Percentiles rank a stretch among this genome's conserved stretches.
Evolutionary conservation across 2,797 vertebrate species (phyloP).

Genomic region (Betta splendens): DNA sequence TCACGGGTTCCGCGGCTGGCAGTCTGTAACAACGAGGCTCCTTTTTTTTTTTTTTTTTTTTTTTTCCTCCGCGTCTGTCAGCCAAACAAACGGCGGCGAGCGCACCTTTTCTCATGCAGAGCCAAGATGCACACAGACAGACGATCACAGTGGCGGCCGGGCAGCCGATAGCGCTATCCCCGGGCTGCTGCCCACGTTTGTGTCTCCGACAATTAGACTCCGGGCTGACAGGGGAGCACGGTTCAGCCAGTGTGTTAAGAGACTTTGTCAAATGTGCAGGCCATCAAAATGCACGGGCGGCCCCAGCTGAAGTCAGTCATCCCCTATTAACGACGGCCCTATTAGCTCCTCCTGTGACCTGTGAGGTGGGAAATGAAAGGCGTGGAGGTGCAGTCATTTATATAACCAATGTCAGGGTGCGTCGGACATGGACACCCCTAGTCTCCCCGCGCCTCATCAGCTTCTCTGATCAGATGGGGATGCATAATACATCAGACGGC

Average conservation of each 20-base stretch:
- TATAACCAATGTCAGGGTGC: constrained; percentile 81
- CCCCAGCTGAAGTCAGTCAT: constrained; percentile 81
- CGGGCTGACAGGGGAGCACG: constrained; percentile 73
- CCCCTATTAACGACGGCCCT: constrained; percentile 78
- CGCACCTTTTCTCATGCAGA: constrained; percentile 58
- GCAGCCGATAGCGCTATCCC: constrained; percentile 69
- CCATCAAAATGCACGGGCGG: constrained; percentile 75
- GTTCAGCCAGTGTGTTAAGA: constrained; percentile 75
- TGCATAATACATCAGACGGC: constrained; percentile 87
- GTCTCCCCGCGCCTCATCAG: constrained; percentile 75
- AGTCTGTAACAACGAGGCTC: constrained; percentile 68
- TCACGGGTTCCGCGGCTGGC: constrained; percentile 67
- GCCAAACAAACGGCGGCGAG: constrained; percentile 63
- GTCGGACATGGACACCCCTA: constrained; percentile 76
- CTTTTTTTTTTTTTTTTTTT: too few species aligned
- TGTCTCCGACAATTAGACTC: constrained; percentile 81
- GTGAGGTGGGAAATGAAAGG: constrained; percentile 73
- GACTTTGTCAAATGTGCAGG: constrained; percentile 81
- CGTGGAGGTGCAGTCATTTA: constrained; percentile 79
- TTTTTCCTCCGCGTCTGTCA: constrained; percentile 55
- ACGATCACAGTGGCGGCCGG: constrained; percentile 72
- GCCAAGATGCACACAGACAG: constrained; percentile 67
- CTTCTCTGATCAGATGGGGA: constrained; percentile 79
- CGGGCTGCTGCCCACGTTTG: constrained; percentile 67
- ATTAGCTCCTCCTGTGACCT: constrained; percentile 75